Conservation (phyloP, 2,113 vertebrate species). For the Panurus biarmicus region DNA sequence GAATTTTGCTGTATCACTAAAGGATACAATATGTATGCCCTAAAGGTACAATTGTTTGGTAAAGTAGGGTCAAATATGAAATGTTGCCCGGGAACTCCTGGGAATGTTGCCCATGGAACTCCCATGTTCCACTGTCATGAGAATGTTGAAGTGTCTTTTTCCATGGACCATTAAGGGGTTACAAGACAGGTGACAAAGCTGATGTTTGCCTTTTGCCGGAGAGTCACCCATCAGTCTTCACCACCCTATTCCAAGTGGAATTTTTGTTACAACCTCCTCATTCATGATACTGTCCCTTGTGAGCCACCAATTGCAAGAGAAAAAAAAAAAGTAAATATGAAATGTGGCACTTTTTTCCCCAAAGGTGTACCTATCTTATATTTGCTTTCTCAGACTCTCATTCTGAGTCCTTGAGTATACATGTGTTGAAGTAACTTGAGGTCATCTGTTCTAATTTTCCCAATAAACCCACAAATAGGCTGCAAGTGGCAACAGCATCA, state of each 20-base stretch:
- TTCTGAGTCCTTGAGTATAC: constrained; percentile 20
- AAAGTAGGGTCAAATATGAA: neutral
- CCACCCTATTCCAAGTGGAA: neutral
- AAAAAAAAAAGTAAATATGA: neutral
- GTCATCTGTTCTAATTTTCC: constrained; percentile 9
- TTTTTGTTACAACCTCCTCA: neutral
- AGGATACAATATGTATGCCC: neutral
- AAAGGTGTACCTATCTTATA: neutral
- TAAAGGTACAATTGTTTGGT: neutral
- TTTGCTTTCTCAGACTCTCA: constrained; percentile 24
- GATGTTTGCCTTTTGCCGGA: neutral
- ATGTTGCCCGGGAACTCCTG: neutral
- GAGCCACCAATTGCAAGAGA: neutral
- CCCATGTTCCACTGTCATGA: neutral
- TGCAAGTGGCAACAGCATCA: constrained; percentile 26
- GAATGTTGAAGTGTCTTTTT: neutral
- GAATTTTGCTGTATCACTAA: neutral
- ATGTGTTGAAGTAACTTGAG: neutral
- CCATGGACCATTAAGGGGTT: neutral
- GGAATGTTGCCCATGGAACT: neutral
- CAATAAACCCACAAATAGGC: neutral
- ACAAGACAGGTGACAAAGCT: neutral
- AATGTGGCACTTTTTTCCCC: neutral
- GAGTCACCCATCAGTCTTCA: neutral
- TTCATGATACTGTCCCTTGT: neutral